These are phyloP conservation scores for Anas acuta DNA, from an alignment of 2,797 vertebrate species.

Conservation along the genomic window DNA sequence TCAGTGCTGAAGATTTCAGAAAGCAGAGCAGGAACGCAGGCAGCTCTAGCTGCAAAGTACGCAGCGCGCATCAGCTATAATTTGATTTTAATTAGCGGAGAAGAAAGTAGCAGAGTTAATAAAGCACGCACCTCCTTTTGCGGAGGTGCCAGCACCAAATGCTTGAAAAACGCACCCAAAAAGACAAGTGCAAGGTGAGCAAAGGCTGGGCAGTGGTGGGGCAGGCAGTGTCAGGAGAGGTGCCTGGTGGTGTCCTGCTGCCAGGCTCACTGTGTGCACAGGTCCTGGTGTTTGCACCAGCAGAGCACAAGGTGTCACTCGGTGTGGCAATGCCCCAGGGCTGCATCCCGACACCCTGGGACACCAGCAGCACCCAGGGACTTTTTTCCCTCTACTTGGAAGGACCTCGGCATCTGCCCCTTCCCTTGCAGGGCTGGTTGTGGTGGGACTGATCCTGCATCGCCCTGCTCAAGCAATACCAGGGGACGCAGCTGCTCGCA, in stretches of 20 bases:
- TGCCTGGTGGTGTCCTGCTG: not conserved
- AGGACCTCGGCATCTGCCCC: not conserved
- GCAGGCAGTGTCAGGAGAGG: not conserved
- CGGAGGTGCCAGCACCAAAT: not conserved
- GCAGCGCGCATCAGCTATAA: not conserved
- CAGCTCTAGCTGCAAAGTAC: not conserved
- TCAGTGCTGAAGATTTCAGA: not conserved
- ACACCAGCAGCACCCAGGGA: not conserved
- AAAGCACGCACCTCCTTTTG: not conserved
- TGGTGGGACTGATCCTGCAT: not conserved
- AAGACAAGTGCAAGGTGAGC: not conserved
- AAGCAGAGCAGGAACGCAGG: not conserved
- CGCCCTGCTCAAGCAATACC: too few species aligned
- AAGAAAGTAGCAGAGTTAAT: slow-evolving; percentile 9
- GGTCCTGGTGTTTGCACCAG: not conserved
- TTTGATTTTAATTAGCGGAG: slow-evolving; percentile 34
- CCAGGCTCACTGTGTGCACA: not conserved
- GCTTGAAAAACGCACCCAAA: not conserved
- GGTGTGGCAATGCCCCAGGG: not conserved
- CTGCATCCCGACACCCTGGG: not conserved
- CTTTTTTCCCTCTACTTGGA: not conserved
- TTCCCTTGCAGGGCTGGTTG: accelerated
- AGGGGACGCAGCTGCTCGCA: accelerated
- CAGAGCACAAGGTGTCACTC: not conserved
- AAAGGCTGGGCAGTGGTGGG: not conserved